Base-by-base conservation (phyloP, 2,888 invertebrate species). In the Tortricodes alternella region DNA sequence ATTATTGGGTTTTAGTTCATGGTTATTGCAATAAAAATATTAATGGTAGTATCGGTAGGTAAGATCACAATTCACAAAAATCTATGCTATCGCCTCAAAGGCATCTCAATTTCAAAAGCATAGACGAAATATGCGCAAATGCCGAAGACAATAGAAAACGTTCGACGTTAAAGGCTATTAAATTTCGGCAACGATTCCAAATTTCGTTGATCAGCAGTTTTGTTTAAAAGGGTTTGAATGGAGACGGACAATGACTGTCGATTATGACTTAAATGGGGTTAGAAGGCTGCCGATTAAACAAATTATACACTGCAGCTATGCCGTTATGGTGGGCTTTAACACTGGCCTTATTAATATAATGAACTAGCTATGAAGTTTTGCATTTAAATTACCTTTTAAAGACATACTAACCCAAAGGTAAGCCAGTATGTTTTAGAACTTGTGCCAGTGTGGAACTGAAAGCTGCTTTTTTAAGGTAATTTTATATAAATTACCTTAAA, bases 201-300 rank as follows among this genome's bases (percentile, higher is more conserved):
- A 48, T 35, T n/a, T 34, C 18, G 32, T 19, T 24, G 34, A 46
- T 19, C 32, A 24, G 18, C 46, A 46, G 38, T 46, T 46, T 46
- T 34, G 34, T 39, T 46, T 37, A 43, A 53, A 48, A 49, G 34
- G 35, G 41, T 49, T 43, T 13, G 2, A 18, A 34, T 43, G 29
- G 21, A 38, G 48, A 16, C 49, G 19, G 55, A 49, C 49, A 48
- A 41, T 43, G 43, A 29, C 37, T 37, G 48, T 37, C 49, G 49
- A 43, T 43, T 55, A 49, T 37, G 35, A 27, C 41, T 49, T 24
- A 24, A 43, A 49, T 38, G 5, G 46, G 34, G 46, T 53, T 37
- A 37, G 46, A 23, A 34, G 48, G 32, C 24, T 16, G 6, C 39
- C 46, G 41, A 43, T 55, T 49, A 55, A 19, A 35, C 35, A 53